Evolutionary conservation across 2,113 vertebrate genomes (phyloP).

Genomic region (Actenoides lindsayi): DNA sequence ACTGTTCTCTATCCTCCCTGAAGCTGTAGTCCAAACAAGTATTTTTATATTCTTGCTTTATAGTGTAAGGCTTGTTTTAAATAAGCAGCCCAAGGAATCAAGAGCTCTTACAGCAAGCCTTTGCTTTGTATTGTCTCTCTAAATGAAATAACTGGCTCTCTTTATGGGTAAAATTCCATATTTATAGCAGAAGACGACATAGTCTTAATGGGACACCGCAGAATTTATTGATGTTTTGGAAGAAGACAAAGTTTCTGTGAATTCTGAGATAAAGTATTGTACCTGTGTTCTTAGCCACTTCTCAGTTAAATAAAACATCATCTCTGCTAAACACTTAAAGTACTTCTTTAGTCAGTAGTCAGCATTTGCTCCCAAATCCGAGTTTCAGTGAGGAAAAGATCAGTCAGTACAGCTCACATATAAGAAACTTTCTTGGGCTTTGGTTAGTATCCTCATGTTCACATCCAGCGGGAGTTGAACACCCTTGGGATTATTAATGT

Average conservation of each 20-base stretch:
- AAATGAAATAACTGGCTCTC: not conserved
- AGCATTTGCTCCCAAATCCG: not conserved
- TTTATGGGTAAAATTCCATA: not conserved
- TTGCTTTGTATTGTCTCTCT: not conserved
- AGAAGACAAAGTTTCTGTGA: not conserved
- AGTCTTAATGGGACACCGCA: not conserved
- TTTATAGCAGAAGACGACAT: not conserved
- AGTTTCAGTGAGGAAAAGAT: not conserved
- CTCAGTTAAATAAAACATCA: not conserved
- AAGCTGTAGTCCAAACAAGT: not conserved
- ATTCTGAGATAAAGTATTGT: not conserved
- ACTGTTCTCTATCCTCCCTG: not conserved
- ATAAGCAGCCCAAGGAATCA: not conserved
- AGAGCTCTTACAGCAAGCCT: not conserved
- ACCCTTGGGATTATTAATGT: not conserved
- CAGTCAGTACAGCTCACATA: not conserved
- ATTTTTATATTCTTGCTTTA: not conserved
- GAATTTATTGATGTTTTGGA: not conserved
- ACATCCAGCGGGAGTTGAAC: not conserved
- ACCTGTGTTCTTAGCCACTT: not conserved
- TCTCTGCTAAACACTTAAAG: not conserved
- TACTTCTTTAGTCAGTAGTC: not conserved
- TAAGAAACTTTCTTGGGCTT: not conserved
- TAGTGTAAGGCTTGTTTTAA: not conserved
- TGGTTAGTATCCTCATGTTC: not conserved